Conservation (phyloP, 2,797 vertebrate genomes). For the Sebastes minor region DNA sequence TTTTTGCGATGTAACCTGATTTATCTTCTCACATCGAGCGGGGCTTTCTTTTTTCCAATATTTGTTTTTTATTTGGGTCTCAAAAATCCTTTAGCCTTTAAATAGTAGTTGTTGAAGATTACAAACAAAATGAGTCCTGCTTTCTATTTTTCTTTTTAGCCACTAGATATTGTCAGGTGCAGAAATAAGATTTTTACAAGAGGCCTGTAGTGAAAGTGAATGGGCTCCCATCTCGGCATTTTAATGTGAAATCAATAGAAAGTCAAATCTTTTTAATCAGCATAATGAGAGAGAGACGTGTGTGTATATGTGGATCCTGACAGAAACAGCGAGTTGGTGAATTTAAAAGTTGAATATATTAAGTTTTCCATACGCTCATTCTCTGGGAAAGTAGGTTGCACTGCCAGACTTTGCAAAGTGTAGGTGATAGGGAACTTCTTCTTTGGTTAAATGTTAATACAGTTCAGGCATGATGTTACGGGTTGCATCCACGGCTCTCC, state of each 20-base stretch:
- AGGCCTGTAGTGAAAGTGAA: not conserved
- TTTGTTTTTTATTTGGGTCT: not conserved
- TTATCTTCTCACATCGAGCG: constrained; percentile 13
- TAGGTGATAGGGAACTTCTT: not conserved
- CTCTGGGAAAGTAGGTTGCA: not conserved
- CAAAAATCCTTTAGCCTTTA: not conserved
- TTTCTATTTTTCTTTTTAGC: constrained; percentile 13
- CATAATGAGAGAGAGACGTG: not conserved
- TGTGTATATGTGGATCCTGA: not conserved
- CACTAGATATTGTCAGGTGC: not conserved
- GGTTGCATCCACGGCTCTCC: constrained; percentile 8
- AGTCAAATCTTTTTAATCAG: not conserved
- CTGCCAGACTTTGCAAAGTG: not conserved
- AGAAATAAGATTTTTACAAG: not conserved
- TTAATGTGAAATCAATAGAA: not conserved
- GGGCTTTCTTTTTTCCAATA: not conserved
- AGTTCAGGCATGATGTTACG: not conserved
- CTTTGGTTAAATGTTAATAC: not conserved
- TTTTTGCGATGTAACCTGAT: not conserved
- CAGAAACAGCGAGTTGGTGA: no score
- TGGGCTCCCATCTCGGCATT: not conserved
- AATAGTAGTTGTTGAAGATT: not conserved
- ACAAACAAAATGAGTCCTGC: not conserved
- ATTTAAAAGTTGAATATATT: not conserved
- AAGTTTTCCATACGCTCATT: not conserved